Evolutionary conservation across 2,113 vertebrate species (phyloP).

Genomic region (Dipodomys stephensi): DNA sequence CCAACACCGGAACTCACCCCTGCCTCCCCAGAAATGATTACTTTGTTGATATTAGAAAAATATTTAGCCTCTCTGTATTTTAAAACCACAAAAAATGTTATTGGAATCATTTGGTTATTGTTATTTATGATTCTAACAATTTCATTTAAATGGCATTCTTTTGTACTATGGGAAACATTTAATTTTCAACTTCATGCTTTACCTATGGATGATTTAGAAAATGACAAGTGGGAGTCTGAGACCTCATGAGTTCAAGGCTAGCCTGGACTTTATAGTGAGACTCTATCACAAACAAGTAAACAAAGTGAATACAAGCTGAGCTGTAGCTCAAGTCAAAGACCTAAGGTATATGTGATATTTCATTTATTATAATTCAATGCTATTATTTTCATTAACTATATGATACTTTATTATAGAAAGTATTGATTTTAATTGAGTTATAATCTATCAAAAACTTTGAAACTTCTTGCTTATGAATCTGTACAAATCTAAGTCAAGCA

Average conservation of each 20-base stretch:
- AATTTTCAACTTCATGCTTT: neutral
- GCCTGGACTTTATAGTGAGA: neutral
- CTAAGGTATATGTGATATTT: neutral
- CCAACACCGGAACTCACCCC: neutral
- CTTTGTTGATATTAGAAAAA: conserved; percentile 5
- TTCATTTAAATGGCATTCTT: neutral
- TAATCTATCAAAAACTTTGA: neutral
- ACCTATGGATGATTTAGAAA: neutral
- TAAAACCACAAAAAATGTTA: neutral
- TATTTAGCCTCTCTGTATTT: neutral
- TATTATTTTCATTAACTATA: conserved; percentile 18
- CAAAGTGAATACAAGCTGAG: too few species aligned
- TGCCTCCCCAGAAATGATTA: neutral
- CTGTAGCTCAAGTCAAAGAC: neutral
- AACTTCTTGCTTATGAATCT: neutral
- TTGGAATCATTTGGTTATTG: neutral
- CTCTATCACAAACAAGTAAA: neutral
- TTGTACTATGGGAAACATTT: conserved; percentile 8
- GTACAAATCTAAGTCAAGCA: neutral
- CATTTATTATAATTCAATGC: neutral
- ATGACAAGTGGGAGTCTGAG: neutral
- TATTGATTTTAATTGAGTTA: neutral
- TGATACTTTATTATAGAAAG: neutral
- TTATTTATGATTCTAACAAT: neutral
- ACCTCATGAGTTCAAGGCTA: neutral